Percentiles rank a stretch among this genome's conserved stretches.
Evolutionary conservation across 2,888 invertebrate species (phyloP).

Genomic region (Lissonota sp.): DNA sequence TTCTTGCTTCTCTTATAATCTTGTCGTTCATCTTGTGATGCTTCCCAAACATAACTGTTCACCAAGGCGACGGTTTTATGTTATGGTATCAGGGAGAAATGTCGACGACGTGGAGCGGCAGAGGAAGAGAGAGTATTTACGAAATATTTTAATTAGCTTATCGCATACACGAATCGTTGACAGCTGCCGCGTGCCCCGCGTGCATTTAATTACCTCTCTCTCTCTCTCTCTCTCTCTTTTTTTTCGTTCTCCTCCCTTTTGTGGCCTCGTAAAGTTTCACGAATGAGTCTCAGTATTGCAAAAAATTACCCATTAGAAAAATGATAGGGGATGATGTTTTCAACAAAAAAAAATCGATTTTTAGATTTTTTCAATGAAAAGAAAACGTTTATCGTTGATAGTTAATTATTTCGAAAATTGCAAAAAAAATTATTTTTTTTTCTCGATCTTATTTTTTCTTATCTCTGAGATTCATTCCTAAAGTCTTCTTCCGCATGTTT

Average conservation of each 20-base stretch:
- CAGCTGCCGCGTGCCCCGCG: constrained; percentile 80
- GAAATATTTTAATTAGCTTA: constrained; percentile 84
- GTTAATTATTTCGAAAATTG: too few species aligned
- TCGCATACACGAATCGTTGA: constrained; percentile 78
- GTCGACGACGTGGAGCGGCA: constrained; percentile 22
- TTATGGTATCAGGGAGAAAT: constrained; percentile 24
- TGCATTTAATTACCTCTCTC: constrained; percentile 80
- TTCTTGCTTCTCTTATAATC: constrained; percentile 69
- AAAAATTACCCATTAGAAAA: neutral
- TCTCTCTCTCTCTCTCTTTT: constrained; percentile 37
- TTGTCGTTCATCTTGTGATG: constrained; percentile 75
- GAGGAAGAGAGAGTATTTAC: constrained; percentile 68
- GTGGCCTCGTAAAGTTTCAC: neutral
- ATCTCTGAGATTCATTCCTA: constrained; percentile 19
- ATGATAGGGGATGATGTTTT: too few species aligned
- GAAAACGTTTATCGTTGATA: too few species aligned
- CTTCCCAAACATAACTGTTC: constrained; percentile 63
- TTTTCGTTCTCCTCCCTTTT: constrained; percentile 4
- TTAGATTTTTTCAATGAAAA: too few species aligned
- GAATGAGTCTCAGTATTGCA: neutral
- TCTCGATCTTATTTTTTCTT: constrained; percentile 26
- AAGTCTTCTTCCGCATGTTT: constrained; percentile 52
- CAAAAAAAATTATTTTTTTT: constrained; percentile 23
- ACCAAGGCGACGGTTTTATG: constrained; percentile 33
- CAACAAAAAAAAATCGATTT: too few species aligned